Evolutionary conservation across 1,140 invertebrate genomes (phyloP).

Genomic region (Bombyx mandarina): DNA sequence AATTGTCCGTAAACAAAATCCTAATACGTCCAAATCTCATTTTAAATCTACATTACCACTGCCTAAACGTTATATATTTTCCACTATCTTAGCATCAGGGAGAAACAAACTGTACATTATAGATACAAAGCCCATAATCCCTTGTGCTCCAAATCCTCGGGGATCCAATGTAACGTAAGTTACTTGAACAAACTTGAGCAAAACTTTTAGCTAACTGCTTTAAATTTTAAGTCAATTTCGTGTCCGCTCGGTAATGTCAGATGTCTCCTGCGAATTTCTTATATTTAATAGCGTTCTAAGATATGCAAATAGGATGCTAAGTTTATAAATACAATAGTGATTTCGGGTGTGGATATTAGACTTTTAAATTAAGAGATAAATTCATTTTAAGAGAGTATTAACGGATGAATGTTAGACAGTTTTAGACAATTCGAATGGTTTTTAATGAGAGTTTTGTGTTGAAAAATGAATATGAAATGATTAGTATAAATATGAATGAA

Average conservation of each 20-base stretch:
- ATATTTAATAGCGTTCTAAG: slow-evolving; percentile 8
- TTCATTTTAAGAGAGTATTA: too few species aligned
- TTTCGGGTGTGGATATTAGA: too few species aligned
- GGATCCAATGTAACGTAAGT: slow-evolving; percentile 18
- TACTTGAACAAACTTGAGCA: slow-evolving; percentile 19
- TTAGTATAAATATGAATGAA: too few species aligned
- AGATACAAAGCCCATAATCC: slow-evolving; percentile 14
- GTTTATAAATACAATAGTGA: too few species aligned
- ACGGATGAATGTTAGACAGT: too few species aligned
- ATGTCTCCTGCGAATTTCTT: slow-evolving; percentile 7
- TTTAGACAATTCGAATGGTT: too few species aligned
- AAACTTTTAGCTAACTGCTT: slow-evolving; percentile 22
- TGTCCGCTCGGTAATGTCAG: slow-evolving; percentile 14
- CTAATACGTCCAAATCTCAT: not conserved
- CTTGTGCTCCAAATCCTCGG: slow-evolving; percentile 7
- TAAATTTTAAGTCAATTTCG: slow-evolving; percentile 28
- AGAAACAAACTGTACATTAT: not conserved
- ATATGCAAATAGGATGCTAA: too few species aligned
- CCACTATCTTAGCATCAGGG: not conserved
- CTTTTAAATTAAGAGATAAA: too few species aligned
- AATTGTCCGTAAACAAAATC: too few species aligned
- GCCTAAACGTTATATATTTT: slow-evolving; percentile 3
- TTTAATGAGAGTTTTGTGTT: too few species aligned
- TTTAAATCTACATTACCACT: slow-evolving; percentile 1
- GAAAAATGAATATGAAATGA: too few species aligned